Percentiles rank a stretch among this genome's conserved stretches.
These are phyloP conservation scores for Trialeurodes vaporariorum DNA, from an alignment of 1,140 invertebrate species.

Conservation along the genomic window DNA sequence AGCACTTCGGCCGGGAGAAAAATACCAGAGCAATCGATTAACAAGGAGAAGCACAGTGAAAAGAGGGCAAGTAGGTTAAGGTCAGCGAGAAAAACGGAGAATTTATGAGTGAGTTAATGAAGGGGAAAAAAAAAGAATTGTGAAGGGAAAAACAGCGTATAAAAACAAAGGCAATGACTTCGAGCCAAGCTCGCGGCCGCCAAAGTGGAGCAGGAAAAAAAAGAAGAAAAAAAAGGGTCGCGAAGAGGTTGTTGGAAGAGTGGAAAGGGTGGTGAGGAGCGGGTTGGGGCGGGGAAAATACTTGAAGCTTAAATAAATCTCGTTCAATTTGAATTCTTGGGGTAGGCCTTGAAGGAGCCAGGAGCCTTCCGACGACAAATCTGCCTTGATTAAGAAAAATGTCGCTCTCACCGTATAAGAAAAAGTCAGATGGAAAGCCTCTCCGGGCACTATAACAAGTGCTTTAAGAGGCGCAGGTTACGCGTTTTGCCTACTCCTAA, in stretches of 20 bases:
- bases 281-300: background rate
- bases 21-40: background rate
- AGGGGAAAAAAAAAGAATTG: background rate
- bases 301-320: constrained; percentile 1
- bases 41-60: background rate
- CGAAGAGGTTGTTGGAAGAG: too few relatives aligned
- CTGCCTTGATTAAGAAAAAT: background rate
- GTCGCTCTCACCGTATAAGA: too few relatives aligned
- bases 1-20: background rate
- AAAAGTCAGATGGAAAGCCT: too few relatives aligned
- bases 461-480: too few relatives aligned
- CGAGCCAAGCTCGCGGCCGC: too few relatives aligned
- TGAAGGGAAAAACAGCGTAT: background rate
- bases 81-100: background rate
- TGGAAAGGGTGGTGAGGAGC: background rate
- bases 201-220: too few relatives aligned
- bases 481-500: too few relatives aligned
- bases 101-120: background rate
- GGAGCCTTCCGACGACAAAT: background rate
- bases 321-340: background rate
- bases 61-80: background rate
- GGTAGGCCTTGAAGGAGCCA: background rate
- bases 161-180: background rate
- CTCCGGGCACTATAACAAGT: too few relatives aligned
- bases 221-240: too few relatives aligned